These are phyloP conservation scores for Masnerella sp. DNA, from an alignment of 2,888 invertebrate species.

Conservation along the genomic window DNA sequence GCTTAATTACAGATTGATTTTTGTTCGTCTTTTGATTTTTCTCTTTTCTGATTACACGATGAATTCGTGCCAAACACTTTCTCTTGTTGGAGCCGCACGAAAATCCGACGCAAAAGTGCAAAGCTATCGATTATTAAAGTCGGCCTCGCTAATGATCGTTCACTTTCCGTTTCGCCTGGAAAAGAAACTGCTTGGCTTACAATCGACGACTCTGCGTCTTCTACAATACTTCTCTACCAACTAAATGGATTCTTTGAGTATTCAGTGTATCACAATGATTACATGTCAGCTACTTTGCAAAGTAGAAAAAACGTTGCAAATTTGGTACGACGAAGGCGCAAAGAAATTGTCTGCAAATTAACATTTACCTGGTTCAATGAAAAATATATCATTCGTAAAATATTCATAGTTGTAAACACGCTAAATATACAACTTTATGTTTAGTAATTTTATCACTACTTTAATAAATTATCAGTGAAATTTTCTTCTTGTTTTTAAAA, in stretches of 20 bases:
- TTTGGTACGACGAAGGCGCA: too few relatives aligned
- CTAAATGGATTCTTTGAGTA: constrained; percentile 47
- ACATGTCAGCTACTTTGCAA: constrained; percentile 11
- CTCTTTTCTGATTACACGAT: constrained; percentile 29
- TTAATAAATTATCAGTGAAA: too few relatives aligned
- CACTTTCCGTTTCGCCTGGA: not conserved
- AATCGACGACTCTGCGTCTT: constrained; percentile 20
- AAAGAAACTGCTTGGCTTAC: constrained; percentile 50
- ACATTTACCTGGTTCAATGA: too few relatives aligned
- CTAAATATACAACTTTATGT: too few relatives aligned
- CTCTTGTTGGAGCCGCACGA: constrained; percentile 13
- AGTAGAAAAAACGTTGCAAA: too few relatives aligned
- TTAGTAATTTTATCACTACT: too few relatives aligned
- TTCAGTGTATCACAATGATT: constrained; percentile 36
- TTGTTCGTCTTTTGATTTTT: constrained; percentile 1
- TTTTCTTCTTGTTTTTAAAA: too few relatives aligned
- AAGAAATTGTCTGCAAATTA: too few relatives aligned
- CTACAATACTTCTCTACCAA: constrained; percentile 30
- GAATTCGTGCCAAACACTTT: constrained; percentile 47
- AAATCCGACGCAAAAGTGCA: not conserved
- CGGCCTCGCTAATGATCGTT: too few relatives aligned
- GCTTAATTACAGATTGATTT: constrained; percentile 33
- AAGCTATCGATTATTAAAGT: too few relatives aligned
- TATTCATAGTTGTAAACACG: too few relatives aligned
- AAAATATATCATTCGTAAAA: too few relatives aligned